phyloP scores from a whole-genome alignment of 2,888 invertebrate genomes.

The Acronicta leporina region DNA sequence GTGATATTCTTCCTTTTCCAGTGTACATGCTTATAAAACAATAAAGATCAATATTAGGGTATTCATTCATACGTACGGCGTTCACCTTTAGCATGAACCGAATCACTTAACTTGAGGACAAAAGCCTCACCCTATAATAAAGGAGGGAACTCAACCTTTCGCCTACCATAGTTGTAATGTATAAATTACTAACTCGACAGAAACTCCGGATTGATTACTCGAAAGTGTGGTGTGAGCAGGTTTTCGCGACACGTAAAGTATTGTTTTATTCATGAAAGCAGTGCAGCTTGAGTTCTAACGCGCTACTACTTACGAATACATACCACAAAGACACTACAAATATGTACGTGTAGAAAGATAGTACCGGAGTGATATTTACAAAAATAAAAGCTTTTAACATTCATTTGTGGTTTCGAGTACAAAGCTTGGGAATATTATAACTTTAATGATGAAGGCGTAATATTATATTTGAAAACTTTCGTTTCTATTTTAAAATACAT shows the following conservation, averaged over 20 bases:
- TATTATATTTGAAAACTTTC: slow-evolving; percentile 35
- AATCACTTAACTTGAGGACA: slow-evolving; percentile 47
- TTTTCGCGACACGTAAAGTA: slow-evolving; percentile 54
- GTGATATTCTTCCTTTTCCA: neutral
- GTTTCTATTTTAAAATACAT: slow-evolving; percentile 15
- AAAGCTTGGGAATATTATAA: slow-evolving; percentile 23
- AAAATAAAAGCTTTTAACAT: slow-evolving; percentile 14
- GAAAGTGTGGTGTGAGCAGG: slow-evolving; percentile 58
- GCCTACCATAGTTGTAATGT: slow-evolving; percentile 46
- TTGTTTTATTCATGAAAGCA: slow-evolving; percentile 71
- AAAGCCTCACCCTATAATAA: slow-evolving; percentile 36
- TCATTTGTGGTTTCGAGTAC: slow-evolving; percentile 25
- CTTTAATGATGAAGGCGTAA: slow-evolving; percentile 37
- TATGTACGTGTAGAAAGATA: no score
- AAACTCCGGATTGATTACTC: slow-evolving; percentile 57
- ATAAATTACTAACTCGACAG: slow-evolving; percentile 50
- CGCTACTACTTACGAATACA: slow-evolving; percentile 34
- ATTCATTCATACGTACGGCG: slow-evolving; percentile 16
- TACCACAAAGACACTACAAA: neutral
- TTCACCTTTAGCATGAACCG: slow-evolving; percentile 24
- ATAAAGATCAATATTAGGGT: slow-evolving; percentile 30
- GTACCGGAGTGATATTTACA: neutral
- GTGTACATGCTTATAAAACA: slow-evolving; percentile 14
- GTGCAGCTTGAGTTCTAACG: slow-evolving; percentile 46
- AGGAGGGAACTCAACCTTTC: slow-evolving; percentile 28